Conservation (phyloP, 2,888 invertebrate species). For the Eilema sororculum region DNA sequence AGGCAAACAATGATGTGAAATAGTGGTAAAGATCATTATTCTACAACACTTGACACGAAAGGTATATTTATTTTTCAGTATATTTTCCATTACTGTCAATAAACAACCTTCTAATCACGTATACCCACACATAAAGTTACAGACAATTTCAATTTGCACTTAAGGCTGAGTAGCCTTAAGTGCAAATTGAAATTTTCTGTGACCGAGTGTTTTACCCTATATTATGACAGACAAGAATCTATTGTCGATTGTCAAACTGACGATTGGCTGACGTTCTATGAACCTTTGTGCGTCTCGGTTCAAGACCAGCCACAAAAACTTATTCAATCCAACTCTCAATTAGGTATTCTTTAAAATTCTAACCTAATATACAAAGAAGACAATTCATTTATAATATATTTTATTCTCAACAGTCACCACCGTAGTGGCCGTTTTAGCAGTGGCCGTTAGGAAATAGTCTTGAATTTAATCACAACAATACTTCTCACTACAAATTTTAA, state of each 20-base stretch:
- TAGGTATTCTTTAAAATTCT: not conserved
- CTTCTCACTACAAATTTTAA: not conserved
- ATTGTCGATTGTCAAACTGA: constrained; percentile 4
- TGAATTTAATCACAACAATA: not conserved
- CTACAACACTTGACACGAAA: not conserved
- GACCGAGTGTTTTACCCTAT: constrained; percentile 1
- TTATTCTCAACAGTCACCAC: too few relatives aligned
- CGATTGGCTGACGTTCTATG: constrained; percentile 2
- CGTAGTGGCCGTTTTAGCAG: too few relatives aligned
- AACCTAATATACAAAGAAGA: too few relatives aligned
- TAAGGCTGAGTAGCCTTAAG: constrained; percentile 3
- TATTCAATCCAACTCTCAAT: not conserved
- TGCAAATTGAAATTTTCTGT: constrained; percentile 7
- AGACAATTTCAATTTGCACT: constrained; percentile 5
- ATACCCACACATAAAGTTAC: not conserved
- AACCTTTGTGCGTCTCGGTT: not conserved
- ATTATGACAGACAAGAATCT: constrained; percentile 19
- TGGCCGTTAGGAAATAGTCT: too few relatives aligned
- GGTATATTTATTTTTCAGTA: not conserved
- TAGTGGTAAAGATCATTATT: not conserved
- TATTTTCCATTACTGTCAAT: not conserved
- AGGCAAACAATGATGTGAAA: not conserved
- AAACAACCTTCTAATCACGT: not conserved
- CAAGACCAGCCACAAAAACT: not conserved
- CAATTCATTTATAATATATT: too few relatives aligned